Evolutionary conservation across 1,140 invertebrate genomes (phyloP).

Genomic region (Artemia franciscana): DNA sequence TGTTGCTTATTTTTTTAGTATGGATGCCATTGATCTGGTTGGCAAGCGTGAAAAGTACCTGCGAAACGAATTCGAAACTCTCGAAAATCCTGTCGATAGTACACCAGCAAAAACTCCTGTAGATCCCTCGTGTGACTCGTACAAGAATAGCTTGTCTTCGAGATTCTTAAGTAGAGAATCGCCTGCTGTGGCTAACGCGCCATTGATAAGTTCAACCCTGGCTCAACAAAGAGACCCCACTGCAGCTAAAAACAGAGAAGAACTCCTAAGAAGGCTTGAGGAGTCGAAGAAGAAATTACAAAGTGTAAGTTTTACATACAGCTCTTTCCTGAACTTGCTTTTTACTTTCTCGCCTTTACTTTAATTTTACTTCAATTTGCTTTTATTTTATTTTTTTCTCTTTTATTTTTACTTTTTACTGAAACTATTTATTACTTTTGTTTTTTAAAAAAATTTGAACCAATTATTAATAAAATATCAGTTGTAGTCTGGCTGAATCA

Average conservation of each 20-base stretch:
- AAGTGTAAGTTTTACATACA: slow-evolving; percentile 35
- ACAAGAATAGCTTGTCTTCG: slow-evolving; percentile 21
- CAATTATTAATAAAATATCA: not conserved
- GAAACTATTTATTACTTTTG: no score
- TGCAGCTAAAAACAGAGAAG: slow-evolving; percentile 46
- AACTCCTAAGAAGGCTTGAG: slow-evolving; percentile 55
- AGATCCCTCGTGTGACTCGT: slow-evolving; percentile 4
- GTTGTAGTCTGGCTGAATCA: no score
- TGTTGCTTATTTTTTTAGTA: slow-evolving; percentile 27
- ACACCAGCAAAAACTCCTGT: slow-evolving; percentile 50
- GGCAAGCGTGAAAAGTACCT: slow-evolving; percentile 42
- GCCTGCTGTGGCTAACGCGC: slow-evolving; percentile 19
- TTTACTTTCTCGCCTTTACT: no score
- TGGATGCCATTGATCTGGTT: slow-evolving; percentile 45
- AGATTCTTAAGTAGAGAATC: slow-evolving; percentile 23
- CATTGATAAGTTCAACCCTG: slow-evolving; percentile 7
- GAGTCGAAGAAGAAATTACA: slow-evolving; percentile 67
- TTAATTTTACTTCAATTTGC: no score
- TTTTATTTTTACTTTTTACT: no score
- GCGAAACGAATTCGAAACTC: slow-evolving; percentile 49
- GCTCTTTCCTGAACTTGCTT: no score
- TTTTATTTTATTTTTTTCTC: no score
- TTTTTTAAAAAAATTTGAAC: slow-evolving; percentile 3
- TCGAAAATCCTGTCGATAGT: slow-evolving; percentile 25
- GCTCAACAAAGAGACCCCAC: slow-evolving; percentile 26